These are phyloP conservation scores for Sylvietta virens DNA, from an alignment of 2,113 vertebrate species.

Conservation along the genomic window DNA sequence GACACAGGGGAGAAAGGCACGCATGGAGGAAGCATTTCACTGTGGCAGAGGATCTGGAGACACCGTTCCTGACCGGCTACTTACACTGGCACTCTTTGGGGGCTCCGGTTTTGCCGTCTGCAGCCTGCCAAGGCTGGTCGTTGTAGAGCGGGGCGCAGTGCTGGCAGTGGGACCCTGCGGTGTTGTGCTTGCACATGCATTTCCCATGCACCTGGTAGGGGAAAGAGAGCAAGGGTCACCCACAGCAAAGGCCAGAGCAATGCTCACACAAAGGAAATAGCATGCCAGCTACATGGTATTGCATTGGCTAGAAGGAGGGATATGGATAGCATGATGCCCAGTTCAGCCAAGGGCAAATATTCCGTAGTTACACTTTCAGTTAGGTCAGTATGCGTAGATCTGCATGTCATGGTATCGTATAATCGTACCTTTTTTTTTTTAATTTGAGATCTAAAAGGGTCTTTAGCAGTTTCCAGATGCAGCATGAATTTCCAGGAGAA, in stretches of 20 bases:
- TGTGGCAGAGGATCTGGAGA: not conserved
- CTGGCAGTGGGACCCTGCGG: slow-evolving; percentile 90
- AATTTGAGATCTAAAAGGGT: not conserved
- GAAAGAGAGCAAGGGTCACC: slow-evolving; percentile 21
- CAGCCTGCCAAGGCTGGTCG: slow-evolving; percentile 92
- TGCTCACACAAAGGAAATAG: not conserved
- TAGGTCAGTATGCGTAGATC: not conserved
- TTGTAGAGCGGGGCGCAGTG: slow-evolving; percentile 86
- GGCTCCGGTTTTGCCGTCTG: slow-evolving; percentile 84
- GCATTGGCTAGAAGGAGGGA: not conserved
- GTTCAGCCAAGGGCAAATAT: not conserved
- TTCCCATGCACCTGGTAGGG: slow-evolving; percentile 86
- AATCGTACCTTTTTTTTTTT: not conserved
- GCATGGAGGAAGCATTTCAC: not conserved
- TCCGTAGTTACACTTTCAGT: not conserved
- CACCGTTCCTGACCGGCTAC: slow-evolving; percentile 8
- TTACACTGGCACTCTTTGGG: slow-evolving; percentile 90
- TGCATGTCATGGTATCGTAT: not conserved
- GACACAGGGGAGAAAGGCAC: not conserved
- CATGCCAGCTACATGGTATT: not conserved
- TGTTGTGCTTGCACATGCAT: slow-evolving; percentile 96
- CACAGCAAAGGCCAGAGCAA: not conserved
- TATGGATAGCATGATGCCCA: not conserved
- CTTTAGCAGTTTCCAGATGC: not conserved
- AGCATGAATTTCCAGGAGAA: not conserved